Base-by-base conservation (phyloP, 2,888 invertebrate species). In the Dione juno region DNA sequence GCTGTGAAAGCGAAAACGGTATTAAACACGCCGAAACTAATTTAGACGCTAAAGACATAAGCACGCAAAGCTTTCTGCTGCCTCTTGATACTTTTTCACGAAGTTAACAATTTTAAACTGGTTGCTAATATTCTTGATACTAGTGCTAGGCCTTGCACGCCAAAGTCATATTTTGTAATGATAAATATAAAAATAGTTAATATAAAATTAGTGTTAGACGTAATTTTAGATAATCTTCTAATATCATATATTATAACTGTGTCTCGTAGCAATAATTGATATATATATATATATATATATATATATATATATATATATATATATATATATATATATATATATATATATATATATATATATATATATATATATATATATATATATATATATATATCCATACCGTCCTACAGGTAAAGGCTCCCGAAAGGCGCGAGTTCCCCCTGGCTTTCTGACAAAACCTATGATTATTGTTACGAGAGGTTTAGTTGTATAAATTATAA, bases 1-100 rank as follows among this genome's bases (percentile, higher is more conserved):
- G 92, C 77, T 92, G 92, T 74, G 92, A 92, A 63, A 82, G 80
- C 48, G 90, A 88, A 53, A 88, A 85, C 64, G 86, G 86, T 1
- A 78, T 82, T 5, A 83, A 82, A 70, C 82, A 80, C 53, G 72
- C 77, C 0, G 82, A 83, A 53, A 80, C 82, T 0, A 82, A 81
- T 69, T 67, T 87, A 8, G 85, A 85, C 14, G 77, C 79, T 35
- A 85, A 86, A 66, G 86, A 86, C 21, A 84, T 87, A 70, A 88
- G 88, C 65, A 88, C 87, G 1, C 91, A 90, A 41, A 89, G 88
- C 73, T 88, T 90, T 72, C 85, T 85, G 69, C 75, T 90, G 70
- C 86, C 86, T 9, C 72, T 82, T 2, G 88, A 88, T 45, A 82
- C 76, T 57, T 84, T 65, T 37, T 37, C 81, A 69, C 77, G 77